Conservation (phyloP, 37 sponge, comb jelly and placozoan genomes). For the Bolinopsis microptera region DNA sequence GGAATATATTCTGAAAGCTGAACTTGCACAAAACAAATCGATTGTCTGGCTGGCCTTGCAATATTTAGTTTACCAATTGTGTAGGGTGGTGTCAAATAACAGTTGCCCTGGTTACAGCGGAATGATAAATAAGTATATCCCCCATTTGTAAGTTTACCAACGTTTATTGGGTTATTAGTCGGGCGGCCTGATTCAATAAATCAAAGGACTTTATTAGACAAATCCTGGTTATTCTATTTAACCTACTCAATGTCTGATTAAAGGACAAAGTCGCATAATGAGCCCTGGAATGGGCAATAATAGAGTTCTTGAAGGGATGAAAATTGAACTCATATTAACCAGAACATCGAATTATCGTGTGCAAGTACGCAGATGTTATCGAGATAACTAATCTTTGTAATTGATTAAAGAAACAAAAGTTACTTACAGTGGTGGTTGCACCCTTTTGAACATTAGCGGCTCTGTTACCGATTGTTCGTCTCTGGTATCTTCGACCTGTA, state of each 20-base stretch:
- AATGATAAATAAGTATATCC: not conserved
- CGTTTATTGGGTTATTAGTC: not conserved
- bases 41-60: not conserved
- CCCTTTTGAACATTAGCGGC: slow-evolving; percentile 35
- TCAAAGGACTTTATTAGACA: not conserved
- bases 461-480: slow-evolving; percentile 50
- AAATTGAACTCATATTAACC: too few species aligned
- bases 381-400: too few species aligned
- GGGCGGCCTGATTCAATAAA: not conserved
- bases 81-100: not conserved
- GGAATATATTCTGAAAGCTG: not conserved
- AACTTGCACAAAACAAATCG: not conserved
- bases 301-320: too few species aligned
- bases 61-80: not conserved
- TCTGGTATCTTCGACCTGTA: slow-evolving; percentile 50
- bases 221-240: too few species aligned
- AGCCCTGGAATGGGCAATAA: too few species aligned
- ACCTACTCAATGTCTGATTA: too few species aligned
- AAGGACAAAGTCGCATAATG: too few species aligned
- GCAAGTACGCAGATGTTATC: too few species aligned
- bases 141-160: not conserved
- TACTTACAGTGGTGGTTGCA: slow-evolving; percentile 5
- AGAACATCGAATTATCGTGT: too few species aligned
- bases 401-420: not conserved
- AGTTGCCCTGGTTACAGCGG: not conserved